These are phyloP conservation scores for Alosa alosa DNA, from an alignment of 2,113 vertebrate genomes.

Conservation along the genomic window DNA sequence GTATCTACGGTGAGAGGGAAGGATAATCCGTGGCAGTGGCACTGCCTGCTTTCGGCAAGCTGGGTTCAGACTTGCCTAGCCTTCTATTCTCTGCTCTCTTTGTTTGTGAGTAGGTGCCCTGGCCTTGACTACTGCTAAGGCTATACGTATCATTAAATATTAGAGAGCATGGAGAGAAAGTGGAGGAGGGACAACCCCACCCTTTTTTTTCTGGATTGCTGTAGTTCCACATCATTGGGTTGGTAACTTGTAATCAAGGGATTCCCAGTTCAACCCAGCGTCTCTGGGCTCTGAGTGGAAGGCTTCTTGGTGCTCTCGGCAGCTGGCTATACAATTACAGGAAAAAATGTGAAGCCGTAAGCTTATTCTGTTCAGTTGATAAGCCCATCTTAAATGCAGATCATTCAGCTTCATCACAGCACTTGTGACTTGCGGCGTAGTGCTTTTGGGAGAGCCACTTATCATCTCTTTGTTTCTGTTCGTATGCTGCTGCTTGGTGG, in stretches of 20 bases:
- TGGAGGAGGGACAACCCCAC: neutral
- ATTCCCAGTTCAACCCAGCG: neutral
- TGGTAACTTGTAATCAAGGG: neutral
- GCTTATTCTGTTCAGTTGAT: neutral
- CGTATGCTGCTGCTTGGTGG: neutral
- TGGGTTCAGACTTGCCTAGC: neutral
- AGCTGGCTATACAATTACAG: neutral
- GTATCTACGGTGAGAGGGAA: neutral
- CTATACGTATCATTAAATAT: neutral
- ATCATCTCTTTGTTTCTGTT: conserved; percentile 1
- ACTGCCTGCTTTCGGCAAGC: neutral
- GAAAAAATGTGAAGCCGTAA: neutral
- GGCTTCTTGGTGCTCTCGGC: neutral
- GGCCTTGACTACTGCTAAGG: neutral
- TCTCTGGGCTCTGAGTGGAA: neutral
- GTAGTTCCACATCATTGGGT: neutral
- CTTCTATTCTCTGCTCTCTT: neutral
- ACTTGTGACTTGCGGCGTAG: neutral
- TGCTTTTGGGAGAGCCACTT: neutral
- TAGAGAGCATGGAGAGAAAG: neutral
- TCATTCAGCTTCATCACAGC: neutral
- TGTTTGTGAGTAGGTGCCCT: neutral
- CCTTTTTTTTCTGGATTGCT: neutral
- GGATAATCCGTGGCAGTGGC: neutral
- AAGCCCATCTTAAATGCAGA: neutral